Conservation (phyloP, 2,113 vertebrate species). For the Alligator sinensis region DNA sequence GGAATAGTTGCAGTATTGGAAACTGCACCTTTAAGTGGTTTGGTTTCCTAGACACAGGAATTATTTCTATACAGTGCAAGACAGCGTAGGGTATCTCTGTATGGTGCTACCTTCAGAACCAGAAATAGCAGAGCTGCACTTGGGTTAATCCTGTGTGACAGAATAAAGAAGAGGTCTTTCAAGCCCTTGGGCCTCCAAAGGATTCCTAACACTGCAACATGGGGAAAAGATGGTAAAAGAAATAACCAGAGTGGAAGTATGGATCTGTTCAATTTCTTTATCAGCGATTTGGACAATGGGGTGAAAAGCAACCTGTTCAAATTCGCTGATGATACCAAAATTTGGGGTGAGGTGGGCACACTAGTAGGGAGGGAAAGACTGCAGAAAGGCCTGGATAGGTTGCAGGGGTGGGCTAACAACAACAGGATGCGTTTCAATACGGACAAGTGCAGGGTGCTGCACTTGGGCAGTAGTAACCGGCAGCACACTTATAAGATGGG, state of each 20-base stretch:
- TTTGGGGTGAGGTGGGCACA: too few relatives aligned
- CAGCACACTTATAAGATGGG: too few relatives aligned
- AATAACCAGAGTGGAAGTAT: constrained; percentile 1
- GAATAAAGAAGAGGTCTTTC: background rate
- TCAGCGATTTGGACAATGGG: too few relatives aligned
- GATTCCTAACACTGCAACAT: background rate
- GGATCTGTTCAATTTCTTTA: background rate
- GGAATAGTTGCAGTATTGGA: background rate
- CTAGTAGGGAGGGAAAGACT: too few relatives aligned
- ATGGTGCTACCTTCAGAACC: background rate
- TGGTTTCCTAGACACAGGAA: background rate
- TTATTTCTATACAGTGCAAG: background rate
- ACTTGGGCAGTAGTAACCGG: too few relatives aligned
- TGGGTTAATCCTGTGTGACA: background rate
- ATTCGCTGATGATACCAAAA: too few relatives aligned
- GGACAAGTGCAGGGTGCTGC: too few relatives aligned
- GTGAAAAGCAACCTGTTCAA: too few relatives aligned
- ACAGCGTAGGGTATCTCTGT: background rate
- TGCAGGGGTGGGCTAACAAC: too few relatives aligned
- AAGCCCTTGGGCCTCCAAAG: background rate
- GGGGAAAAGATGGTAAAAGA: background rate
- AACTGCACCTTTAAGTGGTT: background rate
- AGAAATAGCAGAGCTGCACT: background rate
- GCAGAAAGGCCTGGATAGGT: too few relatives aligned
- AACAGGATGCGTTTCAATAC: too few relatives aligned